A percentile compares a stretch with the other conserved stretches of the same genome.
phyloP scores from a whole-genome alignment of 2,113 vertebrate species.

The Cynoglossus semilaevis region DNA sequence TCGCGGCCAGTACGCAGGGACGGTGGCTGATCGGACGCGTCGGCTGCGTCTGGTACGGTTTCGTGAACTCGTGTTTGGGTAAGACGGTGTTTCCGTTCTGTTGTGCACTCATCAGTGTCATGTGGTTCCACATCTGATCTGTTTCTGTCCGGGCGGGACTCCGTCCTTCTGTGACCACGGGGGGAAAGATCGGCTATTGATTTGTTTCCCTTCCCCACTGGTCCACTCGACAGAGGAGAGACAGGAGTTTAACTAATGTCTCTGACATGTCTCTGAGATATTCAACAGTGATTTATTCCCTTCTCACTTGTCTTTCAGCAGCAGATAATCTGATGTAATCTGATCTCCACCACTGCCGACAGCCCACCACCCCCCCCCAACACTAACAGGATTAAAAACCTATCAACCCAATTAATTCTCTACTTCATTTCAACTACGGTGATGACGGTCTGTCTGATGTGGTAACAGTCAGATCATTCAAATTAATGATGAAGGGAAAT shows the following conservation, averaged over 20 bases:
- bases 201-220: no score
- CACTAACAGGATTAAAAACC: constrained; percentile 6
- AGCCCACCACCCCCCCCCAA: constrained; percentile 8
- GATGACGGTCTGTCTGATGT: no score
- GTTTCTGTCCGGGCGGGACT: no score
- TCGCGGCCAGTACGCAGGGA: constrained; percentile 77
- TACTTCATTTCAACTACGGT: constrained; percentile 7
- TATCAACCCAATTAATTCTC: constrained; percentile 4
- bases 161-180: no score
- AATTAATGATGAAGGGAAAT: no score
- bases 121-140: not conserved
- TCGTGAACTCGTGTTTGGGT: constrained; percentile 80
- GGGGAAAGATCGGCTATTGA: no score
- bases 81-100: constrained; percentile 43
- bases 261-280: no score
- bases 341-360: not conserved
- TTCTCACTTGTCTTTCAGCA: not conserved
- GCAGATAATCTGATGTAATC: not conserved
- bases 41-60: constrained; percentile 83
- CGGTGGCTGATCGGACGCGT: constrained; percentile 77
- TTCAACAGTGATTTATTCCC: not conserved
- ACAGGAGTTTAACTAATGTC: no score
- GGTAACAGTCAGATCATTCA: no score
- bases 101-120: not conserved
- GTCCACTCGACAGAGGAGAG: no score